These are phyloP conservation scores for Pteronura brasiliensis DNA, from an alignment of 2,113 vertebrate genomes.

Conservation along the genomic window DNA sequence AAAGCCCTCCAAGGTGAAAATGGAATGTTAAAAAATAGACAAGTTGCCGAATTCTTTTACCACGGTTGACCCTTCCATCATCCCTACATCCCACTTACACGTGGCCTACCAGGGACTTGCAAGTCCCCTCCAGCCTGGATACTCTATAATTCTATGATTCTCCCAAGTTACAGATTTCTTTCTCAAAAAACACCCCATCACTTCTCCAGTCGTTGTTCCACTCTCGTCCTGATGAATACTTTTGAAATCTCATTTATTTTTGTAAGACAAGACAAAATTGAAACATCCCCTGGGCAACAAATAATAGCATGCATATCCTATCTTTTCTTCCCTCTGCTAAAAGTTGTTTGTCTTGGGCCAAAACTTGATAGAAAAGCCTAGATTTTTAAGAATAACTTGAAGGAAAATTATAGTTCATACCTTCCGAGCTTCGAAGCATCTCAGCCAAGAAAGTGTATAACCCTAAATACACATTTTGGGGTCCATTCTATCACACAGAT, in stretches of 20 bases:
- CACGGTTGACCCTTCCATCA: not conserved
- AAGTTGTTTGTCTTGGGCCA: slow-evolving; percentile 61
- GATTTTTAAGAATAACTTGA: slow-evolving; percentile 67
- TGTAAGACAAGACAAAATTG: slow-evolving; percentile 74
- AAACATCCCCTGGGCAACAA: slow-evolving; percentile 64
- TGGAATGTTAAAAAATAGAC: not conserved
- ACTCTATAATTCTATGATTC: not conserved
- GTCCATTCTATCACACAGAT: slow-evolving; percentile 33
- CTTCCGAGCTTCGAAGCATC: slow-evolving; percentile 65
- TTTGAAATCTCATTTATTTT: slow-evolving; percentile 77
- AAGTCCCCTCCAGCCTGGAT: not conserved
- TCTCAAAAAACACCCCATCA: not conserved
- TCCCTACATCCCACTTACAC: not conserved
- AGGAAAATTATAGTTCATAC: slow-evolving; percentile 67
- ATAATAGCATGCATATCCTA: slow-evolving; percentile 52
- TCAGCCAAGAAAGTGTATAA: slow-evolving; percentile 18
- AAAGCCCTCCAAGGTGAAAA: slow-evolving; percentile 40
- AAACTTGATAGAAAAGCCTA: slow-evolving; percentile 67
- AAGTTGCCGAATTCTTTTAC: not conserved
- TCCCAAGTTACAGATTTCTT: not conserved
- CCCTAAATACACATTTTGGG: slow-evolving; percentile 43
- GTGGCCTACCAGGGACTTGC: not conserved
- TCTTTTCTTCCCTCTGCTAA: slow-evolving; percentile 41
- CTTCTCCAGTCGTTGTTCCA: slow-evolving; percentile 42
- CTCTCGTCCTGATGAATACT: slow-evolving; percentile 46